Evolutionary conservation across 1,140 invertebrate genomes (phyloP).

Genomic region (roundworm (Caenorhabditis elegans)): DNA sequence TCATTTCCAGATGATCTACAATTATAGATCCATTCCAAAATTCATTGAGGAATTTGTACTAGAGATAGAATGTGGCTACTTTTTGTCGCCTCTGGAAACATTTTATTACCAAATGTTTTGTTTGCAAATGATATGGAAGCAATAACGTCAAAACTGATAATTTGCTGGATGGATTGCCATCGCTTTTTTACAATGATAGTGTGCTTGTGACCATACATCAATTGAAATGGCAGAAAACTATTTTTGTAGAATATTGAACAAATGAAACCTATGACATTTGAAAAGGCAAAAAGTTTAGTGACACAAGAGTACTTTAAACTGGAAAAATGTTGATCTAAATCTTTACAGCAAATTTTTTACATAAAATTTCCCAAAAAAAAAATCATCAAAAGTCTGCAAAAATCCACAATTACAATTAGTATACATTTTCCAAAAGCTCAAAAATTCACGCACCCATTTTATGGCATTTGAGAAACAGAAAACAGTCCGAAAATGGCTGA

Average conservation of each 20-base stretch:
- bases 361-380: no score
- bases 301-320: no score
- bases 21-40: background rate
- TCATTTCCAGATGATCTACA: no score
- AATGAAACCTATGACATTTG: background rate
- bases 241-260: background rate
- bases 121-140: conserved; percentile 1
- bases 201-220: conserved; percentile 9
- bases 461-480: background rate
- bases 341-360: no score
- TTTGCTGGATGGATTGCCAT: conserved; percentile 16
- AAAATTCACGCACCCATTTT: background rate
- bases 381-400: no score
- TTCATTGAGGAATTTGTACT: background rate
- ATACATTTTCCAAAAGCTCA: background rate
- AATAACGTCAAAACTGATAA: conserved; percentile 13
- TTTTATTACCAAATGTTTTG: background rate
- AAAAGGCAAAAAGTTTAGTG: background rate
- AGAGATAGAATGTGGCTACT: background rate
- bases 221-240: conserved; percentile 5
- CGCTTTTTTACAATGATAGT: background rate
- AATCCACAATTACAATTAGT: no score
- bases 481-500: background rate
- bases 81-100: conserved; percentile 2
- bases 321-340: no score